A percentile compares a stretch with the other conserved stretches of the same genome.
Evolutionary conservation across 2,113 vertebrate genomes (phyloP).

Genomic region (Danio rerio): DNA sequence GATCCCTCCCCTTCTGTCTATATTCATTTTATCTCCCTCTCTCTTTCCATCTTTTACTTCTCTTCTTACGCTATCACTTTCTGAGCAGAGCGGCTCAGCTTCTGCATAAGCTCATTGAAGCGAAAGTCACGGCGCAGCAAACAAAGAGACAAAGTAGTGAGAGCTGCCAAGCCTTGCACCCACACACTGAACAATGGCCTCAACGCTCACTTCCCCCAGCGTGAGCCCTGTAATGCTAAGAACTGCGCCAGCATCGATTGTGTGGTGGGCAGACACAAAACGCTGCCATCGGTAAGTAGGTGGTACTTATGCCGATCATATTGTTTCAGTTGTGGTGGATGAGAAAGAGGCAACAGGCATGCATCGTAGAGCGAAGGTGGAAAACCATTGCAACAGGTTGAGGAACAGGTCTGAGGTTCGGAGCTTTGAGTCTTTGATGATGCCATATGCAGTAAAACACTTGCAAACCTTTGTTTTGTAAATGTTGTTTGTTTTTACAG

Average conservation of each 20-base stretch:
- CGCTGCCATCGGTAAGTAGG: slow-evolving; percentile 56
- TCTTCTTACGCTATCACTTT: slow-evolving; percentile 53
- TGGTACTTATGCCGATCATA: slow-evolving; percentile 67
- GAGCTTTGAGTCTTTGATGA: slow-evolving; percentile 5
- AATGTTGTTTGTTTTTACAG: slow-evolving; percentile 33
- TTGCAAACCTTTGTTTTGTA: slow-evolving; percentile 35
- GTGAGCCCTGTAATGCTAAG: slow-evolving; percentile 51
- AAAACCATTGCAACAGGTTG: slow-evolving; percentile 9
- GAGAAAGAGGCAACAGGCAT: slow-evolving; percentile 19
- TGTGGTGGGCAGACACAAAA: slow-evolving; percentile 47
- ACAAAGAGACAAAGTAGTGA: slow-evolving; percentile 68
- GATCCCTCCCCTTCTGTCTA: slow-evolving; percentile 46
- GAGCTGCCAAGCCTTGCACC: slow-evolving; percentile 69
- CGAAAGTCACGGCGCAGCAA: slow-evolving; percentile 58
- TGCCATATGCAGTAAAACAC: slow-evolving; percentile 2
- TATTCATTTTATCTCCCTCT: slow-evolving; percentile 45
- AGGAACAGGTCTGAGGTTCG: slow-evolving; percentile 4
- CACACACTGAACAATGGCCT: slow-evolving; percentile 72
- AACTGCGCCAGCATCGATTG: slow-evolving; percentile 59
- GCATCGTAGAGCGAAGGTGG: background rate
- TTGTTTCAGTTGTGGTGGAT: slow-evolving; percentile 53
- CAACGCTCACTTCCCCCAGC: slow-evolving; percentile 32
- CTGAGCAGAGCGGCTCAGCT: slow-evolving; percentile 60
- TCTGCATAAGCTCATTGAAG: slow-evolving; percentile 56
- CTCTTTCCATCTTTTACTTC: slow-evolving; percentile 36